phyloP scores from a whole-genome alignment of 2,888 invertebrate species.

The Chymomyza fuscimana region DNA sequence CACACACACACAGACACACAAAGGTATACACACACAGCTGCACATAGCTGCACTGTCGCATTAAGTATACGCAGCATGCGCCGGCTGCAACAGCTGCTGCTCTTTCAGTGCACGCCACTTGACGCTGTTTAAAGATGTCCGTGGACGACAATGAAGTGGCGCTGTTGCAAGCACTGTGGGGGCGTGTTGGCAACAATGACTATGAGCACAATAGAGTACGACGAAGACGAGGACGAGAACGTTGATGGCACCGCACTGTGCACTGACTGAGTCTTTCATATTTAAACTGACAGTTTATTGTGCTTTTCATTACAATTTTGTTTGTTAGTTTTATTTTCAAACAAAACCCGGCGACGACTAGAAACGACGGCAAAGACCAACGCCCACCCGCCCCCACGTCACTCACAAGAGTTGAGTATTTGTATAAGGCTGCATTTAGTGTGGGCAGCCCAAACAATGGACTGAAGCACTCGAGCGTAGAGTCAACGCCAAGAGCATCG shows the following conservation, averaged over 20 bases:
- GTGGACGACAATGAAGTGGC: conserved; percentile 45
- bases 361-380: not conserved
- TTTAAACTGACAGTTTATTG: conserved; percentile 74
- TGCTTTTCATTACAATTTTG: conserved; percentile 70
- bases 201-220: not conserved
- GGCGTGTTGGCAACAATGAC: not conserved
- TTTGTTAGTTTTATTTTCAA: conserved; percentile 64
- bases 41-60: conserved; percentile 18
- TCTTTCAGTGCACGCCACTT: conserved; percentile 44
- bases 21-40: not conserved
- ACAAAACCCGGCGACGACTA: conserved; percentile 41
- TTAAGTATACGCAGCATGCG: conserved; percentile 51
- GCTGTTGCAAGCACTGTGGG: conserved; percentile 17
- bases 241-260: not conserved
- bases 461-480: conserved; percentile 61
- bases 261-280: conserved; percentile 56
- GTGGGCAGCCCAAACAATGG: conserved; percentile 38
- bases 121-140: conserved; percentile 47
- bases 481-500: conserved; percentile 44
- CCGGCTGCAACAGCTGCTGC: conserved; percentile 33
- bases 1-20: not conserved
- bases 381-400: not conserved
- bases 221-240: not conserved
- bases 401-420: not conserved
- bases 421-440: conserved; percentile 13